Conservation (phyloP, 2,888 invertebrate species). For the Hoplodrina blanda region DNA sequence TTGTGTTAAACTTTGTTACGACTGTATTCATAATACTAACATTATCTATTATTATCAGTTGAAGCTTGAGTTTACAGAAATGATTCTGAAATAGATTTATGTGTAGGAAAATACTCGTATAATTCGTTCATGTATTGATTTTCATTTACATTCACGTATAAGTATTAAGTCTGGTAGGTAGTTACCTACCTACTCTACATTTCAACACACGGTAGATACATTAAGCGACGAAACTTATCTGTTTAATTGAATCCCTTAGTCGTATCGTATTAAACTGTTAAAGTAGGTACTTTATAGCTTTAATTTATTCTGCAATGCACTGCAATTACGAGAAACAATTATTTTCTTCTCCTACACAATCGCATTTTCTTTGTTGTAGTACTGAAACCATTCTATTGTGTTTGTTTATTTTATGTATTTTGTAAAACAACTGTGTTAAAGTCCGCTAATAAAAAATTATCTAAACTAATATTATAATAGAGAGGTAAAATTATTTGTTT, state of each 20-base stretch:
- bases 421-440: constrained; percentile 16
- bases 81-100: constrained; percentile 30
- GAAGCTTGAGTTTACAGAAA: constrained; percentile 38
- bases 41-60: constrained; percentile 47
- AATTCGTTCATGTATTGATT: constrained; percentile 37
- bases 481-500: too few relatives aligned
- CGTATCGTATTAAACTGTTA: constrained; percentile 42
- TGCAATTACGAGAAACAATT: constrained; percentile 49
- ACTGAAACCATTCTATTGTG: constrained; percentile 27
- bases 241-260: constrained; percentile 48
- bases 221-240: constrained; percentile 38
- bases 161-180: background rate
- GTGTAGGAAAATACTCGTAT: constrained; percentile 10
- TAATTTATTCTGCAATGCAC: constrained; percentile 47
- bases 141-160: constrained; percentile 23
- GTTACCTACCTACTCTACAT: background rate
- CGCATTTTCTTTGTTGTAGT: constrained; percentile 37
- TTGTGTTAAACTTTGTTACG: constrained; percentile 48
- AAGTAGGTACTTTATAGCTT: constrained; percentile 34
- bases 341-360: constrained; percentile 37
- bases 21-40: constrained; percentile 19
- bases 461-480: too few relatives aligned
- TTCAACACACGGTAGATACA: constrained; percentile 11
- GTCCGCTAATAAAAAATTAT: constrained; percentile 1
- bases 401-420: constrained; percentile 23